Conservation (phyloP, 2,113 vertebrate genomes). For the Stomatorhinus ivindoensis region DNA sequence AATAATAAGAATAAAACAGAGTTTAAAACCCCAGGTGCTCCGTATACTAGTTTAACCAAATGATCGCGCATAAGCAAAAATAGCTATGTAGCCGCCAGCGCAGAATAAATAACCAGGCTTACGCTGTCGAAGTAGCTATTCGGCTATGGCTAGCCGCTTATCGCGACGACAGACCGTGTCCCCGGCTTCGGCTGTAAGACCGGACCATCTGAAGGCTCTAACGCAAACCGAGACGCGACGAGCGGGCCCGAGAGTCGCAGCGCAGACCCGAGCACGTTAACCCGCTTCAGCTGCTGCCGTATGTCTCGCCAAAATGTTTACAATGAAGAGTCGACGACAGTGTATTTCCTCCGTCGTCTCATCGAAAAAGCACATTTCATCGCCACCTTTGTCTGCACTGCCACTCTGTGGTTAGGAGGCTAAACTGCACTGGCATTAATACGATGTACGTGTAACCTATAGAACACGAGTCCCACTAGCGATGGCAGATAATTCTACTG, state of each 20-base stretch:
- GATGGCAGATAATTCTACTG: not conserved
- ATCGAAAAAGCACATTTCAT: not conserved
- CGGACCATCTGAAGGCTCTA: not conserved
- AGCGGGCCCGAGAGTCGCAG: not conserved
- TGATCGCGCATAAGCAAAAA: not conserved
- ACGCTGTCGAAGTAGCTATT: not conserved
- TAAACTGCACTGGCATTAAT: not conserved
- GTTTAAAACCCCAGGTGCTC: not conserved
- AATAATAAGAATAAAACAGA: not conserved
- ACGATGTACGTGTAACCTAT: not conserved
- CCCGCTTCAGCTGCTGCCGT: not conserved
- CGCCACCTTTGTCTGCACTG: not conserved
- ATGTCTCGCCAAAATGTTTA: conserved; percentile 1
- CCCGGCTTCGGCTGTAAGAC: not conserved
- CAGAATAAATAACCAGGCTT: not conserved
- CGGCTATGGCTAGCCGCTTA: not conserved
- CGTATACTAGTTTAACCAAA: not conserved
- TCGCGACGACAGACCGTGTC: not conserved
- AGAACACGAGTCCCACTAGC: not conserved
- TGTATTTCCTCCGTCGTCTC: not conserved
- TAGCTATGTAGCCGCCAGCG: not conserved
- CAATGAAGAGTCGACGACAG: conserved; percentile 9
- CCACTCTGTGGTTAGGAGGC: not conserved
- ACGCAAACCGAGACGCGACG: not conserved
- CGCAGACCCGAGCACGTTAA: not conserved